Percentiles rank a stretch among this genome's conserved stretches.
These are phyloP conservation scores for Junonia oenone DNA, from an alignment of 2,888 invertebrate genomes.

Conservation along the genomic window DNA sequence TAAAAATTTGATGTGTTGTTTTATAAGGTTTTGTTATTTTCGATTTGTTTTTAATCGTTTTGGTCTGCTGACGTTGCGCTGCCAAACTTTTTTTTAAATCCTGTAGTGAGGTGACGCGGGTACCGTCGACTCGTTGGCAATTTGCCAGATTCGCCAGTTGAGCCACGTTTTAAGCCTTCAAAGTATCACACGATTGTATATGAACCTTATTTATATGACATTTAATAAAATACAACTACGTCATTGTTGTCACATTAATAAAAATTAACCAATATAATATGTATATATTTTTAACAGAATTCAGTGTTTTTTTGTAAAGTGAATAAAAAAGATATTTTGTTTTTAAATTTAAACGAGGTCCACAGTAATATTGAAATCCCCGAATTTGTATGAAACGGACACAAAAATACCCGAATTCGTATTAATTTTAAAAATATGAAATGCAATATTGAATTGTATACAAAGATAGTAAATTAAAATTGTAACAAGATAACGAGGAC, in stretches of 20 bases:
- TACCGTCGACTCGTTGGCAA: conserved; percentile 18
- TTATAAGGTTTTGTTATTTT: conserved; percentile 2
- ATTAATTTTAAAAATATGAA: no score
- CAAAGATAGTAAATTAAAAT: no score
- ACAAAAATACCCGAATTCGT: no score
- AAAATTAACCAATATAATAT: not conserved
- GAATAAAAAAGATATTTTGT: no score
- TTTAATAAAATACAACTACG: not conserved
- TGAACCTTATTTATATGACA: not conserved
- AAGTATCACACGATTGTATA: conserved; percentile 1
- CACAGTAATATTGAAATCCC: no score
- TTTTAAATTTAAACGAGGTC: no score
- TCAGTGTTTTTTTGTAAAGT: no score
- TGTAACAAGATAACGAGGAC: no score
- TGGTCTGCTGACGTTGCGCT: conserved; percentile 8
- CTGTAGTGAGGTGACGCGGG: conserved; percentile 20
- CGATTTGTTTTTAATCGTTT: conserved; percentile 5
- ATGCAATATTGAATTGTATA: no score
- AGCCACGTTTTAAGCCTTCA: conserved; percentile 14
- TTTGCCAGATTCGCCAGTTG: conserved; percentile 15
- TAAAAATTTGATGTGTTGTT: not conserved
- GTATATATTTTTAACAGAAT: no score
- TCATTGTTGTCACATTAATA: not conserved
- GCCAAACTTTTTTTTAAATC: conserved; percentile 13
- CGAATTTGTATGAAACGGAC: no score